phyloP scores from a whole-genome alignment of 2,888 invertebrate species.

The Dichetophora obliterata region DNA sequence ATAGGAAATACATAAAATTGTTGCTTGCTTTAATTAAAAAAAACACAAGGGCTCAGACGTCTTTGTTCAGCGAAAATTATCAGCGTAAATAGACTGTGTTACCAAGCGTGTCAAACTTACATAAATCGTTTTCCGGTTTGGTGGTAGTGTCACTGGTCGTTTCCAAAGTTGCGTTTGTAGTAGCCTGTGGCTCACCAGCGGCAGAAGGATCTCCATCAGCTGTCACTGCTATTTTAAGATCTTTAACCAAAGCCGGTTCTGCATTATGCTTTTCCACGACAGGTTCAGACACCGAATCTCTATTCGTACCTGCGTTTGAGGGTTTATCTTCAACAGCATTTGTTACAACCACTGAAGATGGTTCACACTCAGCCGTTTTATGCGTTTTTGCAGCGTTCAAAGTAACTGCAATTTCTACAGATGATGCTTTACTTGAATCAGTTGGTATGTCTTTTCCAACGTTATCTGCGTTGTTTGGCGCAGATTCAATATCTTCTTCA shows the following conservation, averaged over 20 bases:
- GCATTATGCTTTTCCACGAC: conserved; percentile 29
- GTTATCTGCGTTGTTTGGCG: not conserved
- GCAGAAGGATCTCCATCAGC: conserved; percentile 17
- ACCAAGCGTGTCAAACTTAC: conserved; percentile 49
- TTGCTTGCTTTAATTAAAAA: no score
- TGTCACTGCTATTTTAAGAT: conserved; percentile 24
- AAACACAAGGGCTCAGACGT: no score
- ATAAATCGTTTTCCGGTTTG: conserved; percentile 59
- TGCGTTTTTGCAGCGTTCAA: conserved; percentile 33
- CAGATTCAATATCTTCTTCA: conserved; percentile 41
- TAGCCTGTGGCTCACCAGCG: conserved; percentile 43
- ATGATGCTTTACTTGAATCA: conserved; percentile 46
- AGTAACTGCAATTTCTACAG: conserved; percentile 40
- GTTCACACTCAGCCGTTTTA: no score
- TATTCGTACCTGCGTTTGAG: conserved; percentile 8
- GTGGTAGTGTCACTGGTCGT: conserved; percentile 48
- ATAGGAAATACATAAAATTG: no score
- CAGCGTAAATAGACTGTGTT: not conserved
- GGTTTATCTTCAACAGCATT: conserved; percentile 40
- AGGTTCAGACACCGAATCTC: conserved; percentile 29
- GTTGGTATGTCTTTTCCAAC: conserved; percentile 6
- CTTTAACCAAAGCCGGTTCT: conserved; percentile 42
- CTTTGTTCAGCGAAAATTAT: no score
- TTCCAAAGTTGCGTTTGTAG: conserved; percentile 49
- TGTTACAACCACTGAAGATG: no score